Evolutionary conservation across 2,888 invertebrate genomes (phyloP), one percentile per base, ranked within the genome.

Genomic region (Rhodophaea formosa): DNA sequence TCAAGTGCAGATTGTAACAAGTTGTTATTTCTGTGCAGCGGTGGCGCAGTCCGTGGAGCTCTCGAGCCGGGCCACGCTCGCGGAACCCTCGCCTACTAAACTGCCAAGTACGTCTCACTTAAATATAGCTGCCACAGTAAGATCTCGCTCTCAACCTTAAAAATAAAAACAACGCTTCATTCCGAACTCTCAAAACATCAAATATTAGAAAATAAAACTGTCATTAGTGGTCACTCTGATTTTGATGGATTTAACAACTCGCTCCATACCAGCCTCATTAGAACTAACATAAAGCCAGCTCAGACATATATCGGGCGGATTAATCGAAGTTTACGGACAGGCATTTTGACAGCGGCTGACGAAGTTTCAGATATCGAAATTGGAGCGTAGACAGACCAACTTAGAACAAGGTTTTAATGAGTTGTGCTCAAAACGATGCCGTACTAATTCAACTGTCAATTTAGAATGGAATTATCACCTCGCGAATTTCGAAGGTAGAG

Each of bases 71-170:
- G 82, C 88, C 76, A 77, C 89, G 82, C 88, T 88, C 82, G 90
- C 92, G 74, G 92, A 92, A 72, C 86, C 89, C 82, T 82, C 92
- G 87, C 92, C 92, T 76, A 92, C 93, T 92, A 93, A 92, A 84
- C 86, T 88, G 82, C 92, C 93, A 93, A 93, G 93, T 93, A 93
- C 82, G 93, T 93, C 82, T 75, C 68, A 72, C 65, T 67, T 72
- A 71, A 66, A 70, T 70, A 64, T 63, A 56, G 64, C 65, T 75
- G 84, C 86, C 83, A 77, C 69, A 85, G 86, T 84, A 87, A 86
- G 84, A 85, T 84, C 85, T 83, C 77, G 49, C 59, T 61, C 62
- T 49, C 56, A 52, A 47, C 32, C 53, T 12, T 39, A 23, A 53
- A n/a, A 14, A 30, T 42, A 55, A 43, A 54, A 15, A 45, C 54